Evolutionary conservation across 2,888 invertebrate genomes (phyloP), one percentile per base, ranked within the genome.

Genomic region (Geotrupes spiniger): DNA sequence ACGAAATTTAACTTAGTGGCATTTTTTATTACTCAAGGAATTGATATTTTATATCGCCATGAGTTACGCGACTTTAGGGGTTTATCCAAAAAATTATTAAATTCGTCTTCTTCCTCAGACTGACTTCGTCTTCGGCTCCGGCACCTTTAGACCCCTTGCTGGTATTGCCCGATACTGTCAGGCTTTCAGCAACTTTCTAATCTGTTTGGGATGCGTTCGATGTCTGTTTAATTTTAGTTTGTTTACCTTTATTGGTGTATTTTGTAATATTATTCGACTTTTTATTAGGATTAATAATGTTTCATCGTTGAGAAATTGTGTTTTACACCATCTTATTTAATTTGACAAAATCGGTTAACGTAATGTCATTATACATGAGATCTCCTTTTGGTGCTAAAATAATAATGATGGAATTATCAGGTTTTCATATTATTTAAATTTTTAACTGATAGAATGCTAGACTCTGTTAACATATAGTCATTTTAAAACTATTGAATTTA

Each of bases 271-370:
- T 1, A 78, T 79, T 64, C 80, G 82, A 37, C 71, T 61, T 17
- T 75, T 65, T 1, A 77, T 78, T n/a, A n/a, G n/a, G n/a, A n/a
- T n/a, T n/a, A n/a, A n/a, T n/a, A 69, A 25, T 44, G 36, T 36
- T 44, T 44, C 44, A 37, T 27, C 37, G 37, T 36, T 44, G 38
- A 37, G 36, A 38, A 38, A 45, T 46, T 46, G 31, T 41, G 10
- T 28, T 41, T 46, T 46, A 29, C 27, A 27, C 42, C 27, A 29
- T 42, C 12, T 29, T 29, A 29, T 8, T 29, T 11, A 11, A 11
- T 29, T 29, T 29, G 29, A 29, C 28, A 46, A 33, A 46, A 29
- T 46, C 36, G 31, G 6, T 46, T 46, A 28, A 42, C 21, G 26
- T 31, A 42, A 42, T 21, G 36, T 33, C 41, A 33, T 47, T 29